Conservation (phyloP, 35 echinoderm and acorn worm species). For the Chiridota heheva region DNA sequence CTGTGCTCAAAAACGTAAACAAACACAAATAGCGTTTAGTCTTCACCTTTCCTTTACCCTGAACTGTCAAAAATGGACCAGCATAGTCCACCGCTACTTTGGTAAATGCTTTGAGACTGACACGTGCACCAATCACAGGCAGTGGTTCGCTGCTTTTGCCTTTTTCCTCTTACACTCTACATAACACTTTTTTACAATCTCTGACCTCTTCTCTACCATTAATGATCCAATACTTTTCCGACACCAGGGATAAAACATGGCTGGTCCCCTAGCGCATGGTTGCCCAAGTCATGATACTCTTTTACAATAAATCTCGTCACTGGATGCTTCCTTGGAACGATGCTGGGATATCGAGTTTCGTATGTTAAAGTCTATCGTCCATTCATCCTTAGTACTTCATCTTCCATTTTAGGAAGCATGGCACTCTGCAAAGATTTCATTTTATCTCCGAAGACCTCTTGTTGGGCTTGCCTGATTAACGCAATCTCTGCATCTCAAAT, state of each 20-base stretch:
- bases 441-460: background rate
- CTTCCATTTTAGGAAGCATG: background rate
- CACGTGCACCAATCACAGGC: background rate
- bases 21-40: constrained; percentile 35
- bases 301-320: no score
- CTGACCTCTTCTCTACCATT: no score
- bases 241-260: no score
- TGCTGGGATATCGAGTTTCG: no score
- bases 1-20: constrained; percentile 11
- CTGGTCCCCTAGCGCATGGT: no score
- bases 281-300: no score
- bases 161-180: no score
- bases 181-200: no score
- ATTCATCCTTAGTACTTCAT: no score
- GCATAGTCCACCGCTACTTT: constrained; percentile 27
- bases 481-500: constrained; percentile 24
- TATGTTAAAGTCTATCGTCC: no score
- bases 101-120: constrained; percentile 5
- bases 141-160: background rate
- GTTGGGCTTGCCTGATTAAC: constrained; percentile 7
- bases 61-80: constrained; percentile 19
- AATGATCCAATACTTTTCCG: no score
- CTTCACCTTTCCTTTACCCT: constrained; percentile 8
- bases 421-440: background rate
- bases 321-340: no score